Evolutionary conservation across 2,888 invertebrate genomes (phyloP), one percentile per base, ranked within the genome.

Genomic region (Romanomermis culicivorax): DNA sequence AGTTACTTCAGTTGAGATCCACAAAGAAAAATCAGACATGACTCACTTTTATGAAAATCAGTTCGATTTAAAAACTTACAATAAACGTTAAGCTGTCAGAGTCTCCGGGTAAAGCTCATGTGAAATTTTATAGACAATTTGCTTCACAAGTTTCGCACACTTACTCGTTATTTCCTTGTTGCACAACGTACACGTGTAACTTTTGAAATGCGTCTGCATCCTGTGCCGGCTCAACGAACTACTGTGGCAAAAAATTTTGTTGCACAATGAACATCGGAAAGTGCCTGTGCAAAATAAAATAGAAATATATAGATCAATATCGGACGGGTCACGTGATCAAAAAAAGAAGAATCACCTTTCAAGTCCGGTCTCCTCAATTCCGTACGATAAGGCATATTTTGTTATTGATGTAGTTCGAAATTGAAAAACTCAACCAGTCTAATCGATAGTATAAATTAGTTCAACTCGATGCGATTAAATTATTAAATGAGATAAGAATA

Each of bases 141-240:
- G n/a, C n/a, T n/a, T n/a, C n/a, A n/a, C n/a, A 36, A 36, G 17
- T 17, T 36, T 11, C 17, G 17, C 11, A 36, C 17, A 63, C 65
- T 65, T 51, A 67, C 67, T 67, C 29, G 66, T 60, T 45, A 67
- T 68, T 55, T 67, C 68, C 52, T 64, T 59, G 56, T 64, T 63
- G 59, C 67, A 67, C 51, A 63, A 61, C 7, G 65, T 66, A 57
- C 67, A 67, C 3, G 63, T 64, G 60, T 67, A 67, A 57, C 65
- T 64, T 57, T 67, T 67, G 61, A 67, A 67, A 55, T 67, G 67
- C 1, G 67, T 66, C 55, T 67, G 67, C 67, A 66, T 68, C n/a
- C 67, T 60, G 51, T 67, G 67, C 27, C 67, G 62, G 54, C 63
- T 63, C 26, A 67, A 56, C n/a, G 65, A 65, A 0, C 66, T 67